Base-by-base conservation (phyloP, 2,797 vertebrate species). In the Protonibea diacanthus region DNA sequence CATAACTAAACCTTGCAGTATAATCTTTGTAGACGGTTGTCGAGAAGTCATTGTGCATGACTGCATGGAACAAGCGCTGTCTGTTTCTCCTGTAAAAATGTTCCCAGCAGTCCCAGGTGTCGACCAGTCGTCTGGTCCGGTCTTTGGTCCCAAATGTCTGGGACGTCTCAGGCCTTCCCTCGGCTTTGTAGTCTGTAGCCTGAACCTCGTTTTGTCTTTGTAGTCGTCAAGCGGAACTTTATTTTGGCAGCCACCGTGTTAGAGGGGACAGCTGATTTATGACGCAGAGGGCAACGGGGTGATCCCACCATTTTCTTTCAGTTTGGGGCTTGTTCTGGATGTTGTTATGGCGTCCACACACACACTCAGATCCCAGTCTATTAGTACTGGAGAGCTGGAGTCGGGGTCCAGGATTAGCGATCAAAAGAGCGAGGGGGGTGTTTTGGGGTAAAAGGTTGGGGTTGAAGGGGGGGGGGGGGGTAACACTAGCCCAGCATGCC, bases 181-280 rank as follows among this genome's bases (percentile, higher is more conserved):
- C 62, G 2, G 76, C 84, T 90, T 90, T 93, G 88, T 90, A 88
- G 88, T 67, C 76, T 93, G 88, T 90, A 88, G 88, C 65, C 76
- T 83, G 88, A 94, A 90, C 85, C 76, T 86, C 69, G 18, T 89
- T 91, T 74, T 84, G 89, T 86, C 91, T 92, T 91, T 94, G 90
- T 90, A 91, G 80, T 92, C 80, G 58, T 82, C 83, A 49, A 79
- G 83, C 62, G 60, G 86, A 91, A 91, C 89, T 69, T 84, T 81
- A 84, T 87, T 90, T 84, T 85, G 90, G 81, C 90, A 88, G 85
- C 88, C 86, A 61, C 23, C n/a, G 79, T 56, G 76, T 90, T 84
- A 55, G 76, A 80, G 73, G 88, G 82, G 84, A 89, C 84, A 63
- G 78, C 69, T 91, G 94, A 95, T 95, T 95, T 94, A 94, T 76